Evolutionary conservation across 35 echinoderm and acorn worm species (phyloP).

Genomic region (Anneissia japonica): DNA sequence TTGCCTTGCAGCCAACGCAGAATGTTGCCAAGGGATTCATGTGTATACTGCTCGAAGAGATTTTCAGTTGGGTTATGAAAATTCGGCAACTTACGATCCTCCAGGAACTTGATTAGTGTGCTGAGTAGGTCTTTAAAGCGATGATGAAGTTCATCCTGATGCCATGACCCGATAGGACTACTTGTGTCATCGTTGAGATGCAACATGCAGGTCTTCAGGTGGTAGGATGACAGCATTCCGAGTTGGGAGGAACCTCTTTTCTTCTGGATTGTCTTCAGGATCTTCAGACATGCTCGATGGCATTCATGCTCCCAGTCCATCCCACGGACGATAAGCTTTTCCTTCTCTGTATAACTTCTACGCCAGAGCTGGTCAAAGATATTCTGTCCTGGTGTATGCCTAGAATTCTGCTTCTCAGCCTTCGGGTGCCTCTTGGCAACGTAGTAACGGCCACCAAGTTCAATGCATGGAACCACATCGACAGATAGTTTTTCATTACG

Average conservation of each 20-base stretch:
- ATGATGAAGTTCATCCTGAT: neutral
- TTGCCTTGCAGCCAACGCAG: neutral
- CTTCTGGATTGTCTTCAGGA: neutral
- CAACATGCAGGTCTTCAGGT: neutral
- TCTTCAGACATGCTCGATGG: neutral
- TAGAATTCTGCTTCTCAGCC: neutral
- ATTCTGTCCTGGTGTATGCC: neutral
- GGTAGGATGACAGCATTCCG: neutral
- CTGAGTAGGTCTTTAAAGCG: neutral
- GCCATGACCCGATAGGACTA: neutral
- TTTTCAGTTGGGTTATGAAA: neutral
- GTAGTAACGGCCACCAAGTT: neutral
- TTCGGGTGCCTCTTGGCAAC: neutral
- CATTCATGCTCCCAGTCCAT: neutral
- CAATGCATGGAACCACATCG: neutral
- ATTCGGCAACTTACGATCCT: neutral
- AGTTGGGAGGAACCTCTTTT: neutral
- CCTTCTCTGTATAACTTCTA: neutral
- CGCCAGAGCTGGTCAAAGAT: neutral
- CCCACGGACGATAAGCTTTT: neutral
- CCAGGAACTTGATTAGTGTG: neutral
- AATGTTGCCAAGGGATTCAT: neutral
- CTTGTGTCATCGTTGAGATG: neutral
- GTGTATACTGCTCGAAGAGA: neutral
- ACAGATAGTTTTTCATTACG: neutral